phyloP scores from a whole-genome alignment of 37 sponge, comb jelly and placozoan genomes.

The Beroe ovata region DNA sequence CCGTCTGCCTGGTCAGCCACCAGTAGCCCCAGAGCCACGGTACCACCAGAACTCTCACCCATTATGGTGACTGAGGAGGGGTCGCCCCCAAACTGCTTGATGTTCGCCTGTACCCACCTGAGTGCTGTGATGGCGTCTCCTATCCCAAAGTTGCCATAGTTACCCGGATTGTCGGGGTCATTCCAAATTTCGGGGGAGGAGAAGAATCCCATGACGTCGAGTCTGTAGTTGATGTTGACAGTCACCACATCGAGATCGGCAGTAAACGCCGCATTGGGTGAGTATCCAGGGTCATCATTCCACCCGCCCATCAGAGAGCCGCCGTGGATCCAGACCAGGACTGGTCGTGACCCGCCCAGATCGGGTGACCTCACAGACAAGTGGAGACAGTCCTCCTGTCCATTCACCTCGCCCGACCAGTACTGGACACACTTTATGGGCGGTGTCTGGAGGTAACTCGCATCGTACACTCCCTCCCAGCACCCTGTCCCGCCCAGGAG shows the following conservation, averaged over 20 bases:
- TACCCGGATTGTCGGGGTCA: conserved; percentile 18
- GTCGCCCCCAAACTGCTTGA: conserved; percentile 47
- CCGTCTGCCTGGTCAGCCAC: conserved; percentile 61
- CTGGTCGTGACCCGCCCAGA: conserved; percentile 10
- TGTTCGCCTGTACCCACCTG: conserved; percentile 56
- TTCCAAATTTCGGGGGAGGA: conserved; percentile 60
- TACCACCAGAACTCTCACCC: conserved; percentile 65
- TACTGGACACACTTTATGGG: conserved; percentile 57
- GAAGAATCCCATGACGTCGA: conserved; percentile 63
- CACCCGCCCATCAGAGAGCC: conserved; percentile 50
- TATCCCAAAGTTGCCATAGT: conserved; percentile 64
- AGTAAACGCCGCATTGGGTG: conserved; percentile 19
- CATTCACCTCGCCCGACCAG: background rate
- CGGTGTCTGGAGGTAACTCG: background rate
- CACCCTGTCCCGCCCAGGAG: conserved; percentile 5
- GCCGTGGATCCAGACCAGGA: conserved; percentile 63
- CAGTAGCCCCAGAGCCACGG: conserved; percentile 31
- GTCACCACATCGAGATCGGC: conserved; percentile 35
- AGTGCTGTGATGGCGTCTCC: conserved; percentile 49
- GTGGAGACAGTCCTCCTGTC: conserved; percentile 68
- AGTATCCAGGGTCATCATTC: conserved; percentile 29
- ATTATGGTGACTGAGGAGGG: conserved; percentile 17
- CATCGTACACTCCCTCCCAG: conserved; percentile 64
- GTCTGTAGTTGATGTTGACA: conserved; percentile 67
- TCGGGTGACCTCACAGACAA: conserved; percentile 31